Base-by-base conservation (phyloP, 2,797 vertebrate species). In the Leptoclinus maculatus region DNA sequence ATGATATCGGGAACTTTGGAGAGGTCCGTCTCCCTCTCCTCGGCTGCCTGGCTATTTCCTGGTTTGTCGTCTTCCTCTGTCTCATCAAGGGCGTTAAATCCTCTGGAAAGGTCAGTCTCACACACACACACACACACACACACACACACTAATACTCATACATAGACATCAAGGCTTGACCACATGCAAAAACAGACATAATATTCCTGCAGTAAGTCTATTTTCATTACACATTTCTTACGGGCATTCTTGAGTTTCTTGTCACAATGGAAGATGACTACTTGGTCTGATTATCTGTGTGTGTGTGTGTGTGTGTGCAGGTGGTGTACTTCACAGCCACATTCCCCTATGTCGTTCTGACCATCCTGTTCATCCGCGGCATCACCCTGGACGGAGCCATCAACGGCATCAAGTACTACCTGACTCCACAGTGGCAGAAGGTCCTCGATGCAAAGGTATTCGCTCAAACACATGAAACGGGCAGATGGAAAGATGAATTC, bases 261-360 rank as follows among this genome's bases (percentile, higher is more conserved):
- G 7, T 29, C 53, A 29, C 25, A 11, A 54, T 58, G 38, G 34
- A 51, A 62, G 32, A 25, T 10, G 2, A n/a, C 43, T 39, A 1
- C n/a, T 38, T 57, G 19, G 1, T 51, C 14, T 73, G 66, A 56
- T 34, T 41, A 27, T 68, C 21, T 47, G 25, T 39, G 25, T 58
- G 12, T 83, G 65, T 25, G 10, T 62, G 10, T 56, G 34, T 85
- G 47, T 76, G 66, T 83, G 13, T 60, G 0, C 89, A 99, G 98
- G 98, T 99, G 90, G 98, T 99, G 71, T 99, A 99, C 91, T 99
- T 99, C 93, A 99, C 98, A 3, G 98, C 98, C 76, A 99, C 98
- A 0, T 99, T 99, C 89, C 98, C 98, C 10, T 99, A 99, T 0
- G 91, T 99, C 66, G 98, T 99, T 87, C 93, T 99, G 90, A 99